phyloP scores from a whole-genome alignment of 2,888 invertebrate genomes.

The Cloeon dipterum region DNA sequence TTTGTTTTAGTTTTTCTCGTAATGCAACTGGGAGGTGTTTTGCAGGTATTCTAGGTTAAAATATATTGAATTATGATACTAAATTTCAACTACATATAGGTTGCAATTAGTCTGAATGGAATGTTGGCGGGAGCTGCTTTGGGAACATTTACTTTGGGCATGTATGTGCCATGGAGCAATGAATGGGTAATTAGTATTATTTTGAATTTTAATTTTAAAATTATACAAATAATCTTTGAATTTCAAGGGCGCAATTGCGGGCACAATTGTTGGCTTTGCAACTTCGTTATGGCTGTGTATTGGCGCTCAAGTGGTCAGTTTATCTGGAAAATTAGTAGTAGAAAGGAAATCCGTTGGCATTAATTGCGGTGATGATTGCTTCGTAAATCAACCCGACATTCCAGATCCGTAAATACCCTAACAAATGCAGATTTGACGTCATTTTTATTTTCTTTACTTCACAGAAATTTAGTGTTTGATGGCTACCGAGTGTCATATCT shows the following conservation, averaged over 20 bases:
- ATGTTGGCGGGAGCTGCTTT: background rate
- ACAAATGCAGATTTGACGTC: background rate
- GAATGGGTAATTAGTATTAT: too few species aligned
- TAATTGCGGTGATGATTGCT: too few species aligned
- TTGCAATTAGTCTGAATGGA: background rate
- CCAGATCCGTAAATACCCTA: background rate
- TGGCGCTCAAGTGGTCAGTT: constrained; percentile 36
- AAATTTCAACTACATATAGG: too few species aligned
- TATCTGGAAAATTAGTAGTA: background rate
- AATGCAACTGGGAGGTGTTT: constrained; percentile 63
- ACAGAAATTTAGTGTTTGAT: constrained; percentile 10
- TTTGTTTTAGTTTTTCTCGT: constrained; percentile 69
- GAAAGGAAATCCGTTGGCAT: background rate
- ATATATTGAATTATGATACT: background rate
- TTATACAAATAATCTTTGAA: too few species aligned
- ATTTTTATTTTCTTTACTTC: too few species aligned
- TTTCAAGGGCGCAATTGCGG: constrained; percentile 37
- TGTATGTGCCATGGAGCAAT: background rate
- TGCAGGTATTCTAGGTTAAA: constrained; percentile 30
- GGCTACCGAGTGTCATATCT: constrained; percentile 64
- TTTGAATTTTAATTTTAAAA: too few species aligned
- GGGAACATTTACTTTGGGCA: background rate
- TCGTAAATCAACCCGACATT: background rate
- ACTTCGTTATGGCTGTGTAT: constrained; percentile 39
- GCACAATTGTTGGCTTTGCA: constrained; percentile 31